Evolutionary conservation across 2,888 invertebrate species (phyloP), one percentile per base, ranked within the genome.

Genomic region (Chirona hameri): DNA sequence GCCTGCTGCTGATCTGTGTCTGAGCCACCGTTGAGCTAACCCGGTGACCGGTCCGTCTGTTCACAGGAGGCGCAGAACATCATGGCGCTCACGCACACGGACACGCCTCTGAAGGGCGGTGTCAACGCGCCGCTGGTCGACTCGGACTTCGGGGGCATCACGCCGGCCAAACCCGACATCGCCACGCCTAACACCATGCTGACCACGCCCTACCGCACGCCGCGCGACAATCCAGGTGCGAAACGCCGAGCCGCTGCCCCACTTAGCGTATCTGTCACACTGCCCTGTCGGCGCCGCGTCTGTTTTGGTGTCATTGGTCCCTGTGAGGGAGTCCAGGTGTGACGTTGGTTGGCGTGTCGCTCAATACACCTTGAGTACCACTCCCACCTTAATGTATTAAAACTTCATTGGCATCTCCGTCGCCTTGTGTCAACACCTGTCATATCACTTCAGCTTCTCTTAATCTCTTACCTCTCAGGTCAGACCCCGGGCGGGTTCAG

Each of bases 61-160:
- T 24, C 39, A 15, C 93, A 98, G 92, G 99, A 99, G 89, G 99
- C 99, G 0, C 98, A 99, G 89, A 99, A 99, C 88, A 95, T 99
- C 87, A 97, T 99, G 95, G 98, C 99, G 0, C 90, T 99, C 31
- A 96, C 97, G 0, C 98, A 99, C 88, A 97, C 98, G 1, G 99
- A 99, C 87, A 99, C 99, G 0, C 99, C 99, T 0, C 89, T 99
- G 29, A 98, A 98, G 88, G 92, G 99, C 81, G 99, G 99, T 0
- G 87, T 95, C 46, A 99, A 99, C 88, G 98, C 98, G 0, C 97
- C 98, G 0, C 90, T 99, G 10, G 93, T 94, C 84, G 93, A 96
- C 87, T 92, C 94, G 0, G 97, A 98, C 89, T 97, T 98, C 88
- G 92, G 92, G 29, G 93, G 96, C 3, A 91, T 94, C 0, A 89